Base-by-base conservation (phyloP, 2,888 invertebrate species). In the Gerris lacustris region DNA sequence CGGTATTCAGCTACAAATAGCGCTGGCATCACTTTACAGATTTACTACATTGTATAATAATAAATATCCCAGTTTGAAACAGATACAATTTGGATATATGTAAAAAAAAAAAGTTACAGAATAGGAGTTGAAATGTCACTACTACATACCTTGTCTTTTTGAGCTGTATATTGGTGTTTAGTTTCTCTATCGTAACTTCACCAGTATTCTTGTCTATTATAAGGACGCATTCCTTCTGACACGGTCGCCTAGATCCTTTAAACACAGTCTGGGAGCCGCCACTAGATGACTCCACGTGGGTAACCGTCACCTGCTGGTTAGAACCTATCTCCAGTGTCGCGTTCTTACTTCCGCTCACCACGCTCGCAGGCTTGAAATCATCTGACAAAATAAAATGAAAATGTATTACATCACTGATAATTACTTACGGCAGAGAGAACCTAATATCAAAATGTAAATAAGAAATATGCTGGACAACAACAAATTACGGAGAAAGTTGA, bases 291-390 rank as follows among this genome's bases (percentile, higher is more conserved):
- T 96, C 95, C 80, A 93, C 87, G 86, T 96, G 94, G 76, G 93
- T 93, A 74, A 92, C 91, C 76, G 93, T 92, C 77, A 97, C 93
- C 82, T 94, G 92, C 17, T 84, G 84, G 82, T 94, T 91, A 79
- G 90, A 92, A 75, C 92, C 93, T 74, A 96, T 91, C 80, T 95
- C 94, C 72, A 97, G 88, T 44, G 88, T 88, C 62, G 96, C 94
- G 84, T 91, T 90, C 82, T 95, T 93, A 78, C 89, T 91, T 67
- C 90, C 88, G 81, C 96, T 96, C 70, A 96, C 94, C 70, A 96
- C 94, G 77, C 96, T 96, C n/a, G 96, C 96, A 76, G 97, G 97
- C 81, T 96, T 96, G 81, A 97, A 97, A 82, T 97, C 97, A 90
- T 96, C 96, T 96, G 82, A 69, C 86, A 85, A 73, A 70, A 31